Evolutionary conservation across 1,140 invertebrate species (phyloP), one percentile per base, ranked within the genome.

Genomic region (Plectrocnemia conspersa): DNA sequence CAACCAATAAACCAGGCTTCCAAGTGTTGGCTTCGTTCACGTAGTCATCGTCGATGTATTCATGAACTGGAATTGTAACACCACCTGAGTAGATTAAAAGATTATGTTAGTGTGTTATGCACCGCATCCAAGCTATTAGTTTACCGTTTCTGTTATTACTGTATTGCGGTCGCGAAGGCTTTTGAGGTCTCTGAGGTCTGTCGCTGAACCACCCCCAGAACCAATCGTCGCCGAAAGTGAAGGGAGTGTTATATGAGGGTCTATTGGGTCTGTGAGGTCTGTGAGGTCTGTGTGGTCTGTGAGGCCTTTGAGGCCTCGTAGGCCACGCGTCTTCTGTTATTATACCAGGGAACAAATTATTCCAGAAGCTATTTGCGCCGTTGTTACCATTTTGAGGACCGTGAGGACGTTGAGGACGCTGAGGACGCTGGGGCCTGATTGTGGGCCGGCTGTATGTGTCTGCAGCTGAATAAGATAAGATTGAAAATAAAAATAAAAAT

Each of bases 1-100:
- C 59, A 32, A 61, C 49, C 2, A 57, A 32, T 7, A 27, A 33
- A 23, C 59, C 52, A 9, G 59, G 59, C 40, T 40, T 61, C 59
- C 59, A 61, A 15, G 27, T 13, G 1, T 29, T 29, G 22, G 49
- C 45, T 11, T 13, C 32, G 18, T 22, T 18, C n/a, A 54, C 50
- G 6, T 54, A 23, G 13, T 61, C 59, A 13, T 52, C 38, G 16
- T 52, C 49, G 5, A 61, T 57, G 33, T 57, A 23, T 46, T 61
- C 59, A 29, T 61, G 33, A 1, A 61, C 54, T 9, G 59, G 59
- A 38, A 57, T 61, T 5, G 22, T 46, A 3, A 10, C 42, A 1
- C 46, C 41, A 52, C 35, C 50, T 52, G 18, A 22, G 18, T 38
- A 5, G 21, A 18, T n/a, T 19, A 44, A 44, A 44, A 23, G 9